These are phyloP conservation scores for Mormyrus iriodes DNA, from an alignment of 2,113 vertebrate genomes.

Conservation along the genomic window DNA sequence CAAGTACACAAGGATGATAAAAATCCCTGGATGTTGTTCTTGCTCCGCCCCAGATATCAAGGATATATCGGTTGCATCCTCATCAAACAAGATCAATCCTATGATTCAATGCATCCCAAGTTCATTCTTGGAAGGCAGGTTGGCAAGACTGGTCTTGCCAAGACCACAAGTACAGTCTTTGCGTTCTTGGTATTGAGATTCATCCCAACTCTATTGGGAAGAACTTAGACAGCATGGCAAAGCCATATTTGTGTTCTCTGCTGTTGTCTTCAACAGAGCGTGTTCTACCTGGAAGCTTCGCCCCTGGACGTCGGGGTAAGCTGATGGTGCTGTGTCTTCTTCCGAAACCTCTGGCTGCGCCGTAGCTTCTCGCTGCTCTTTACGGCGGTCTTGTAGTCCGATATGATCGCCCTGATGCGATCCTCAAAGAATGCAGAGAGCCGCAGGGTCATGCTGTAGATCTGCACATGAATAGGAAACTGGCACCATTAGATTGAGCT, in stretches of 20 bases:
- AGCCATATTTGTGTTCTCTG: neutral
- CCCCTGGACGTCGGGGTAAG: constrained; percentile 33
- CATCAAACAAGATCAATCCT: no score
- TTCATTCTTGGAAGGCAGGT: no score
- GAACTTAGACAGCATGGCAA: neutral
- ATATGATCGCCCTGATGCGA: constrained; percentile 80
- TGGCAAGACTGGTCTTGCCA: no score
- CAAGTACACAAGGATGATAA: no score
- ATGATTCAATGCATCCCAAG: no score
- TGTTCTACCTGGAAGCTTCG: constrained; percentile 55
- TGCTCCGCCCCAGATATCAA: no score
- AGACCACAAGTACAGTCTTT: no score
- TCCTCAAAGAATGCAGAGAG: constrained; percentile 90
- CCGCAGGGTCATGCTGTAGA: constrained; percentile 96
- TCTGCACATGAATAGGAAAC: constrained; percentile 56
- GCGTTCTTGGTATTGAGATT: no score
- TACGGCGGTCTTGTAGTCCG: constrained; percentile 81
- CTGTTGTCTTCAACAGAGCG: neutral
- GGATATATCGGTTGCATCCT: no score
- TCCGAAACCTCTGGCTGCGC: constrained; percentile 75
- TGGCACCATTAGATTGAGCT: neutral
- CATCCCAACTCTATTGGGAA: neutral
- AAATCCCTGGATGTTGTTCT: no score
- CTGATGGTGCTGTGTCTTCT: constrained; percentile 65
- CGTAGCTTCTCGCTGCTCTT: constrained; percentile 77